These are phyloP conservation scores for Pteronura brasiliensis DNA, from an alignment of 2,113 vertebrate genomes.

Conservation along the genomic window DNA sequence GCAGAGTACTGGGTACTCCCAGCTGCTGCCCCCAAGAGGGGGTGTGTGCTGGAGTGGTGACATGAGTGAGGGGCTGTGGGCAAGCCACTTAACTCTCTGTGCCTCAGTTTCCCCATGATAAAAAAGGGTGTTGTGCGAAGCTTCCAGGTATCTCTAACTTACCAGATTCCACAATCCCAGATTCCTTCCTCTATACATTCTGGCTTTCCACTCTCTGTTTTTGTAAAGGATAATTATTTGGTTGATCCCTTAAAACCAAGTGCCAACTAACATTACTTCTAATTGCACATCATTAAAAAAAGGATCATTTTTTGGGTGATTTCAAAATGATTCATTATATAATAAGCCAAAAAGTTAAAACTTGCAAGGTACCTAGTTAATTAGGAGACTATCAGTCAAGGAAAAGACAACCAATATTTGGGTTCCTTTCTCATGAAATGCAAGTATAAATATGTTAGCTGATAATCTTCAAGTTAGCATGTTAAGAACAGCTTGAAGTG, in stretches of 20 bases:
- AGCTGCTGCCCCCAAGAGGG: background rate
- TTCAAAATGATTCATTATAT: conserved; percentile 38
- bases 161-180: background rate
- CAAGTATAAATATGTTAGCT: conserved; percentile 49
- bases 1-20: background rate
- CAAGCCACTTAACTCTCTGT: background rate
- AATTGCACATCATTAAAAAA: conserved; percentile 74
- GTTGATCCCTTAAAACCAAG: conserved; percentile 63
- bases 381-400: conserved; percentile 70
- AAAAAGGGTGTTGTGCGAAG: no score
- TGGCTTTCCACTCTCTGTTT: background rate
- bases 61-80: background rate
- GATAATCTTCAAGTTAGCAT: conserved; percentile 38
- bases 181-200: background rate
- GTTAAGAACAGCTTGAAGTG: conserved; percentile 19
- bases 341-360: conserved; percentile 25
- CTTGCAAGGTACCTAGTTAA: conserved; percentile 59
- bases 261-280: conserved; percentile 65
- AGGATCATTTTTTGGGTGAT: conserved; percentile 42
- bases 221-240: conserved; percentile 11
- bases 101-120: background rate
- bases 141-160: background rate
- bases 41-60: background rate
- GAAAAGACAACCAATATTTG: conserved; percentile 69
- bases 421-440: conserved; percentile 69